Evolutionary conservation across 2,113 vertebrate genomes (phyloP).

Genomic region (Telmatochromis sp.): DNA sequence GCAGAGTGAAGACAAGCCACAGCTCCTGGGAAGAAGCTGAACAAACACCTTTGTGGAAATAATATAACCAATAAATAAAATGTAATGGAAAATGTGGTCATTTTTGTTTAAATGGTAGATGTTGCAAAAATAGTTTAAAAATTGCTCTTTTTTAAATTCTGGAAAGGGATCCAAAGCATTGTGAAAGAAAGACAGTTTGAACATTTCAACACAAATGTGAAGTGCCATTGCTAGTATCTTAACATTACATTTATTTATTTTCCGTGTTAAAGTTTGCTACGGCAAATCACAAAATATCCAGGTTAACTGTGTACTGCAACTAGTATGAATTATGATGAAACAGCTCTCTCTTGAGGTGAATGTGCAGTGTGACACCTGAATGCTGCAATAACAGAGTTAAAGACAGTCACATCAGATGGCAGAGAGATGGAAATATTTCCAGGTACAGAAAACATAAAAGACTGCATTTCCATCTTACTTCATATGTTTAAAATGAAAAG

Average conservation of each 20-base stretch:
- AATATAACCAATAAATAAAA: neutral
- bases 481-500: neutral
- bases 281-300: neutral
- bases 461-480: neutral
- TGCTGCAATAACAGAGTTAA: neutral
- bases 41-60: neutral
- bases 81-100: neutral
- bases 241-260: neutral
- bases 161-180: neutral
- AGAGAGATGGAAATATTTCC: neutral
- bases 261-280: rapidly evolving
- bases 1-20: constrained; percentile 42
- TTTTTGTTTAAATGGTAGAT: neutral
- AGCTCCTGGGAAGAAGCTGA: neutral
- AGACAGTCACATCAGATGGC: neutral
- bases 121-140: neutral
- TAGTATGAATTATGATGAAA: neutral
- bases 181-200: neutral
- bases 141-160: neutral
- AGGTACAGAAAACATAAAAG: neutral
- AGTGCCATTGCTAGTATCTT: neutral
- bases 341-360: neutral
- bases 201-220: neutral
- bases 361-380: neutral
- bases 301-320: neutral